Evolutionary conservation across 2,888 invertebrate species (phyloP).

Genomic region (Chouioia cunea): DNA sequence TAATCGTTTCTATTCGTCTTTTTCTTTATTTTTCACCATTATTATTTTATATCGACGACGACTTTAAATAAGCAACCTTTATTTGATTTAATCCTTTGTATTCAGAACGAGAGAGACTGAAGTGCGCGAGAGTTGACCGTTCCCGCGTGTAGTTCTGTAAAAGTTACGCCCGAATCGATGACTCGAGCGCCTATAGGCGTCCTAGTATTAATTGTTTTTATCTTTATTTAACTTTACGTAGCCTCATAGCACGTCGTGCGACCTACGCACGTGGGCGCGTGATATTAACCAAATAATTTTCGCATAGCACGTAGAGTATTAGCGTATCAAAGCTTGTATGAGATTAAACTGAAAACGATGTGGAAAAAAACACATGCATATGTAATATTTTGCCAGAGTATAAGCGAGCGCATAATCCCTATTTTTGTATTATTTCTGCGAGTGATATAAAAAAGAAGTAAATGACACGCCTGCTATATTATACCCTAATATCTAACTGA

Average conservation of each 20-base stretch:
- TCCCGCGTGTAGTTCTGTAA: slow-evolving; percentile 1
- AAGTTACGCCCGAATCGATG: slow-evolving; percentile 27
- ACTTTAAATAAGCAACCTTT: not conserved
- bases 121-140: slow-evolving; percentile 26
- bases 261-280: slow-evolving; percentile 35
- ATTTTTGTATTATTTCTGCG: slow-evolving; percentile 47
- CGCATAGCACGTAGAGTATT: slow-evolving; percentile 41
- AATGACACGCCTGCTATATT: slow-evolving; percentile 25
- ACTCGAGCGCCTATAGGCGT: slow-evolving; percentile 42
- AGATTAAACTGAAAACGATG: slow-evolving; percentile 29
- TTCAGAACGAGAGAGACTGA: slow-evolving; percentile 47
- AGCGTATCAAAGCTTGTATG: slow-evolving; percentile 42
- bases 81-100: slow-evolving; percentile 32
- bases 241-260: slow-evolving; percentile 37
- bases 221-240: slow-evolving; percentile 35
- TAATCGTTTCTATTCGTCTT: not conserved
- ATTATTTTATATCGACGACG: not conserved
- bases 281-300: slow-evolving; percentile 50
- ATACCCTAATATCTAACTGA: slow-evolving; percentile 7
- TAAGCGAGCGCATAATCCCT: slow-evolving; percentile 41
- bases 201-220: slow-evolving; percentile 47
- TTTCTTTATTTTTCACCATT: slow-evolving; percentile 1
- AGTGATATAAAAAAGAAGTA: slow-evolving; percentile 25
- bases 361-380: slow-evolving; percentile 42
- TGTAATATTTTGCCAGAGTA: slow-evolving; percentile 44